Evolutionary conservation across 2,888 invertebrate genomes (phyloP), one percentile per base, ranked within the genome.

Genomic region (Merodon equestris): DNA sequence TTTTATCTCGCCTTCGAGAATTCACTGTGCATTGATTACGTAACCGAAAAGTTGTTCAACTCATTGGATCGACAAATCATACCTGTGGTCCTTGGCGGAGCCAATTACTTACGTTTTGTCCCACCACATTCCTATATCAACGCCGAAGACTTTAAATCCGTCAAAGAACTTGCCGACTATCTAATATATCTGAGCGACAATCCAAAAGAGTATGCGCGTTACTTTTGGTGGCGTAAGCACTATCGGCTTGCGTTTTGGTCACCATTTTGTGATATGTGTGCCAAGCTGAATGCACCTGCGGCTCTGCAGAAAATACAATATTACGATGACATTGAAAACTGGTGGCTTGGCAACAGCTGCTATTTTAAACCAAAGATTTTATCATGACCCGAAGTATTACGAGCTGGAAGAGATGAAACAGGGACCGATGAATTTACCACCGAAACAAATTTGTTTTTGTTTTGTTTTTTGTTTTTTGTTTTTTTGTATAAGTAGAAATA

Each of bases 1-100:
- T 94, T 94, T 84, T 93, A 93, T 83, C 87, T 94, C 66, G 87
- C 91, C 9, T 93, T 93, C 83, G 93, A 94, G 84, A 94, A 93
- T 84, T 92, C 93, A 9, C 90, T 93, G 74, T 94, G 93, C 86
- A 86, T 89, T 51, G 93, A 94, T 85, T 94, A 94, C 85, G 91
- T 94, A 42, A 93, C 93, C 0, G 93, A 93, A 85, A 93, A 94
- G 85, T 83, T 89, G 0, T 88, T 83, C 44, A 83, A 81, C 9
- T 84, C 84, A 0, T 72, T 88, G 19, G 70, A 81, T 19, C 85
- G 84, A 1, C 73, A 91, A 82, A 89, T 93, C 10, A 86, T 93
- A 40, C 93, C 93, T 0, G 90, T 93, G 3, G 93, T 93, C 7
- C 93, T 92, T 89, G 93, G 93, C 1, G 93, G 92, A n/a, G 91